A percentile compares a stretch with the other conserved stretches of the same genome.
phyloP scores from a whole-genome alignment of 2,888 invertebrate species.

The Colostygia pectinataria region DNA sequence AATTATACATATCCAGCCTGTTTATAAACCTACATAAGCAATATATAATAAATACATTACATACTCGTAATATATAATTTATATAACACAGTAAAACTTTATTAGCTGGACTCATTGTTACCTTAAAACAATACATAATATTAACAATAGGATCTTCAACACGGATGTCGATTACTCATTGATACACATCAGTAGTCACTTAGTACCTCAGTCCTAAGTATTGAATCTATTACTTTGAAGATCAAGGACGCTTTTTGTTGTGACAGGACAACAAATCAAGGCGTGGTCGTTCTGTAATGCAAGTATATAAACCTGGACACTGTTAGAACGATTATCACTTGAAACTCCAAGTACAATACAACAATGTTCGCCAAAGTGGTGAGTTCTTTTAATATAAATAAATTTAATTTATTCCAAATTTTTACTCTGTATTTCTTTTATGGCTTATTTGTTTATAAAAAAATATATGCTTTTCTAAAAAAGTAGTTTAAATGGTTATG shows the following conservation, averaged over 20 bases:
- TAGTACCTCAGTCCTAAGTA: conserved; percentile 42
- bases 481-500: too few relatives aligned
- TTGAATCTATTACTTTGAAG: conserved; percentile 66
- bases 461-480: too few relatives aligned
- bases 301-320: conserved; percentile 65
- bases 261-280: conserved; percentile 53
- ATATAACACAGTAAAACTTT: too few relatives aligned
- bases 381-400: conserved; percentile 40
- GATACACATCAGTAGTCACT: conserved; percentile 47
- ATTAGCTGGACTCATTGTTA: too few relatives aligned
- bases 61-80: too few relatives aligned
- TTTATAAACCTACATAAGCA: too few relatives aligned
- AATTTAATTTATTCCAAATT: conserved; percentile 1
- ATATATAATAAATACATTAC: too few relatives aligned
- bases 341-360: conserved; percentile 60
- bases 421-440: too few relatives aligned
- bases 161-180: conserved; percentile 57
- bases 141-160: conserved; percentile 38
- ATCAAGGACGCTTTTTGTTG: conserved; percentile 78
- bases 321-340: conserved; percentile 62
- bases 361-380: conserved; percentile 78
- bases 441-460: too few relatives aligned
- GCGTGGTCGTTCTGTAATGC: conserved; percentile 63
- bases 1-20: too few relatives aligned
- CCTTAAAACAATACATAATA: not conserved